These are phyloP conservation scores for Drosophila kohkoa DNA, from an alignment of 1,140 invertebrate species.

Conservation along the genomic window DNA sequence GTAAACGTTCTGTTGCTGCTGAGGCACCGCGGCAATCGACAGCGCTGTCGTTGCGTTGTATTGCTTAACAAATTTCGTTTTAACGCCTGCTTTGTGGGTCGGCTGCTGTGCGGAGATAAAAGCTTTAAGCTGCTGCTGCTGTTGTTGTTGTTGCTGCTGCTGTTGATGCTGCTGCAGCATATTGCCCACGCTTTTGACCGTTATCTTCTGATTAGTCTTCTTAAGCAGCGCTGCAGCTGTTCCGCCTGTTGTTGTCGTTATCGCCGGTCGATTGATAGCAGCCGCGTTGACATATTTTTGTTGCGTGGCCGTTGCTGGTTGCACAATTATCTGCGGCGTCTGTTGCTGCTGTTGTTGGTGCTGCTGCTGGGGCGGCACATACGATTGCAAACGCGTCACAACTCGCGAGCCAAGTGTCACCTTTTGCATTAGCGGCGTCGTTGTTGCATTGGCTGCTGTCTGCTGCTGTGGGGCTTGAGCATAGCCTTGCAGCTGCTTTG, in stretches of 20 bases:
- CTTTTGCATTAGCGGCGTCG: conserved; percentile 62
- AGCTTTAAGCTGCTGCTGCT: conserved; percentile 65
- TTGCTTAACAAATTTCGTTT: conserved; percentile 79
- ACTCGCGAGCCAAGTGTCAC: conserved; percentile 67
- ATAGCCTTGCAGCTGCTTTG: conserved; percentile 53
- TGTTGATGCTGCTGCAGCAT: conserved; percentile 67
- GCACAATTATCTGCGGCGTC: conserved; percentile 68
- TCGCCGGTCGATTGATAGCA: conserved; percentile 30
- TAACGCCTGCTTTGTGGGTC: conserved; percentile 48
- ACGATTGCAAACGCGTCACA: conserved; percentile 64
- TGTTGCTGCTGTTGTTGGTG: conserved; percentile 48
- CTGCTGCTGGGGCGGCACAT: conserved; percentile 52
- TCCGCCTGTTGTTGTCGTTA: conserved; percentile 37
- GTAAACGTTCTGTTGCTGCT: conserved; percentile 57
- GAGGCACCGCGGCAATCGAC: conserved; percentile 70
- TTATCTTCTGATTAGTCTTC: conserved; percentile 72
- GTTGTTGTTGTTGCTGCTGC: conserved; percentile 45
- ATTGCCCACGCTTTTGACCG: conserved; percentile 65
- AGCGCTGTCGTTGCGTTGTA: conserved; percentile 49
- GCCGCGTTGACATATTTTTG: conserved; percentile 72
- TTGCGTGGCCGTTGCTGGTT: conserved; percentile 55
- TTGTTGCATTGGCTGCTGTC: conserved; percentile 28
- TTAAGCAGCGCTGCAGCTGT: conserved; percentile 56
- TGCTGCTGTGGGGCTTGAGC: conserved; percentile 34
- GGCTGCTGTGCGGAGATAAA: conserved; percentile 64